A percentile compares a stretch with the other conserved stretches of the same genome.
These are phyloP conservation scores for Drosophila repleta DNA, from an alignment of 1,140 invertebrate species.

Conservation along the genomic window DNA sequence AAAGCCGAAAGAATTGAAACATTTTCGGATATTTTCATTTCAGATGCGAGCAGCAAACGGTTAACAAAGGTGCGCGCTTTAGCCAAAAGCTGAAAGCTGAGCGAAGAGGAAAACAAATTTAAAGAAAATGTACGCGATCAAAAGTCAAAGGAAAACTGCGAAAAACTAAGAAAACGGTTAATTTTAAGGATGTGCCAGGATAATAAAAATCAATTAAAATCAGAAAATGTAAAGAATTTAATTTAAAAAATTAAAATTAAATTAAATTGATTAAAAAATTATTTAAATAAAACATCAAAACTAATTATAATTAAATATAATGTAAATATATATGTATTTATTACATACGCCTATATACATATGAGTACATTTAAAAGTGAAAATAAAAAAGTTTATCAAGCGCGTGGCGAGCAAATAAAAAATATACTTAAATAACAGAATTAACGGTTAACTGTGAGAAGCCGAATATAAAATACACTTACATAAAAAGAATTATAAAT, in stretches of 20 bases:
- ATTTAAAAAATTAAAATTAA: background rate
- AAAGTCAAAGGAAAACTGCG: conserved; percentile 28
- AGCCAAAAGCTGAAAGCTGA: conserved; percentile 9
- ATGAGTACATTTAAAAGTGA: background rate
- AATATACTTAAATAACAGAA: conserved; percentile 3
- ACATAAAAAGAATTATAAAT: background rate
- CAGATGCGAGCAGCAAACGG: conserved; percentile 79
- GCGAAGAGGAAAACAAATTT: conserved; percentile 3
- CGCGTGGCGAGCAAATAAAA: conserved; percentile 18
- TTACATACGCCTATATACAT: background rate
- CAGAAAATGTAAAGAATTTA: background rate
- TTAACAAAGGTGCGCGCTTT: conserved; percentile 78
- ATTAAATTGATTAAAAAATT: background rate
- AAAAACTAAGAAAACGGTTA: conserved; percentile 24
- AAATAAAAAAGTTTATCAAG: conserved; percentile 4
- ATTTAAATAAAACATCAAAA: background rate
- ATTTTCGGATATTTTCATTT: conserved; percentile 82
- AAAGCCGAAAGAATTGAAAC: conserved; percentile 81
- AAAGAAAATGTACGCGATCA: conserved; percentile 40
- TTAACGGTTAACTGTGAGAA: background rate
- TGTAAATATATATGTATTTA: too few relatives aligned
- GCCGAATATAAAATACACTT: background rate
- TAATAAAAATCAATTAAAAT: background rate
- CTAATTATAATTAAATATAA: background rate
- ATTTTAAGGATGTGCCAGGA: conserved; percentile 27